These are phyloP conservation scores for Panthera leo DNA, from an alignment of 2,113 vertebrate genomes.

Conservation along the genomic window DNA sequence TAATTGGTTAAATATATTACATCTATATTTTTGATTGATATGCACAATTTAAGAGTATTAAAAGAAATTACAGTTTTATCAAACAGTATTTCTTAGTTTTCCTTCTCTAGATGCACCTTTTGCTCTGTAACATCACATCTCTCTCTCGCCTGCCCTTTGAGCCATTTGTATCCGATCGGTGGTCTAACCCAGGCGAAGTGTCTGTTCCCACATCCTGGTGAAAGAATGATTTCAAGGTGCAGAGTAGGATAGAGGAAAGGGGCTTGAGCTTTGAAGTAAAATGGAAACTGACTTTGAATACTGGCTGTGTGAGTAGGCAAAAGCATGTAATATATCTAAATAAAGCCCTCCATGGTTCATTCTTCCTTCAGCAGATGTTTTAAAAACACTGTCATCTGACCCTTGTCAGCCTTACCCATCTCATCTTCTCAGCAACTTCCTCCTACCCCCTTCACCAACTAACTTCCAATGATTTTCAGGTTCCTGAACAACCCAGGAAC, in stretches of 20 bases:
- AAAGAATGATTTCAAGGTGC: constrained; percentile 15
- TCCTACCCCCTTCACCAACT: neutral
- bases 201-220: neutral
- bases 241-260: neutral
- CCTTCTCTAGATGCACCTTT: neutral
- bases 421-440: neutral
- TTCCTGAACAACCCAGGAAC: neutral
- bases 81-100: neutral
- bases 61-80: neutral
- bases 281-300: neutral
- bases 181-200: neutral
- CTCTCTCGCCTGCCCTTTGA: neutral
- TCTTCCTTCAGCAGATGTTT: neutral
- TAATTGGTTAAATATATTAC: too few species aligned
- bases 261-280: neutral
- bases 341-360: neutral
- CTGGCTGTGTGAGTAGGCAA: neutral
- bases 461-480: neutral
- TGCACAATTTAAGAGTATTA: too few species aligned
- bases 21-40: too few species aligned
- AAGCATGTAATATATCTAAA: neutral
- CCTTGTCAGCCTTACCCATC: neutral
- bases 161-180: neutral
- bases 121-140: neutral
- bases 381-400: neutral